phyloP scores from a whole-genome alignment of 2,888 invertebrate genomes.

The Proisotoma minuta region DNA sequence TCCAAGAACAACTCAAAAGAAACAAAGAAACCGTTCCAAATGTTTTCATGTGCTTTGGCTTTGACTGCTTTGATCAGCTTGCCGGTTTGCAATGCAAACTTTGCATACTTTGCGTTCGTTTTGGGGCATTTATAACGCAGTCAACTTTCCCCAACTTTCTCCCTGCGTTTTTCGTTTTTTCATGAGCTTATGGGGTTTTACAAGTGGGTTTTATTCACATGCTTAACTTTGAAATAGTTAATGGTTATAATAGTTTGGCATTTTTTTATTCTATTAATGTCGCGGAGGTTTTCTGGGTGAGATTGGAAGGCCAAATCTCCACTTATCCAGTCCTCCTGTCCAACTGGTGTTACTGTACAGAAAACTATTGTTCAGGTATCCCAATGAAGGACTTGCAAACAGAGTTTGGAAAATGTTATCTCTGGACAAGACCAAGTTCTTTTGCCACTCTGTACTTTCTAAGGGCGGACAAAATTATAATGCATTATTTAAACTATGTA shows the following conservation, averaged over 20 bases:
- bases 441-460: constrained; percentile 32
- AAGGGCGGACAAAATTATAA: background rate
- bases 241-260: background rate
- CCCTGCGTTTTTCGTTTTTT: no score
- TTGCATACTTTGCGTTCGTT: no score
- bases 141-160: no score
- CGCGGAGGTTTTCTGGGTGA: background rate
- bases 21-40: no score
- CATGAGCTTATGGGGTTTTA: no score
- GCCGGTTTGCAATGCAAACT: no score
- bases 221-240: no score
- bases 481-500: background rate
- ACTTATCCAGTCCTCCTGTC: background rate
- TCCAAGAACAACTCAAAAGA: no score
- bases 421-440: constrained; percentile 18
- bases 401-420: background rate
- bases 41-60: no score
- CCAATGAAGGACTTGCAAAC: background rate
- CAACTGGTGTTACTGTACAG: background rate
- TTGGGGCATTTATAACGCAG: no score
- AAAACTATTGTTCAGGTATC: background rate
- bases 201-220: no score
- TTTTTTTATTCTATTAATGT: background rate
- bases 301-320: background rate
- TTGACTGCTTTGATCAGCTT: no score